Conservation (phyloP, 2,113 vertebrate genomes). For the Tragelaphus buxtoni region DNA sequence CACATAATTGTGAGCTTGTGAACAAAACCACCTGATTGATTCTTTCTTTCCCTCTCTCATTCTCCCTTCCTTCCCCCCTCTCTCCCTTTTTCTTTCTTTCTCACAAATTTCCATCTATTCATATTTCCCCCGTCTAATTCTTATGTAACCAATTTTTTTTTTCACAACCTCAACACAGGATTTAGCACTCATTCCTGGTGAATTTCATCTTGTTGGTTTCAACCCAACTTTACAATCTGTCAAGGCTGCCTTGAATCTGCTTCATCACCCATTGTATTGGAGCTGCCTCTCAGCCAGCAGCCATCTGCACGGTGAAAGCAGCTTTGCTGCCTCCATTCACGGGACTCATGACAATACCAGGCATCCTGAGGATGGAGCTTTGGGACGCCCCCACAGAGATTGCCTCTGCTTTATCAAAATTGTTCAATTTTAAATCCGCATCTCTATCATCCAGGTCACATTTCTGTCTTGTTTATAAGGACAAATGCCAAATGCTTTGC, state of each 20-base stretch:
- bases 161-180: conserved; percentile 28
- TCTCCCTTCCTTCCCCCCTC: too few relatives aligned
- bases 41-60: background rate
- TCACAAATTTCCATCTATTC: conserved; percentile 36
- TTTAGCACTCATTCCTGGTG: conserved; percentile 14
- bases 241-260: conserved; percentile 36
- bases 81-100: background rate
- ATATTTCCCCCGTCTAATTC: background rate
- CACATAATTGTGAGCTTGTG: background rate
- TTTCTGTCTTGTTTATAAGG: background rate
- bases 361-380: background rate
- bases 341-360: background rate
- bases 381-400: background rate
- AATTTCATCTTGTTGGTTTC: conserved; percentile 56
- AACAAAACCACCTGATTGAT: background rate
- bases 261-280: background rate
- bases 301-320: background rate
- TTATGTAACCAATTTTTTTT: conserved; percentile 52
- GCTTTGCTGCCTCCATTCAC: background rate
- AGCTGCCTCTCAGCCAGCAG: background rate
- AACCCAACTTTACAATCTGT: conserved; percentile 62
- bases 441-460: background rate
- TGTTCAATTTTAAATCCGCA: background rate
- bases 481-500: conserved; percentile 1
- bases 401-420: background rate